Evolutionary conservation across 2,888 invertebrate genomes (phyloP).

Genomic region (Pheosia gnoma): DNA sequence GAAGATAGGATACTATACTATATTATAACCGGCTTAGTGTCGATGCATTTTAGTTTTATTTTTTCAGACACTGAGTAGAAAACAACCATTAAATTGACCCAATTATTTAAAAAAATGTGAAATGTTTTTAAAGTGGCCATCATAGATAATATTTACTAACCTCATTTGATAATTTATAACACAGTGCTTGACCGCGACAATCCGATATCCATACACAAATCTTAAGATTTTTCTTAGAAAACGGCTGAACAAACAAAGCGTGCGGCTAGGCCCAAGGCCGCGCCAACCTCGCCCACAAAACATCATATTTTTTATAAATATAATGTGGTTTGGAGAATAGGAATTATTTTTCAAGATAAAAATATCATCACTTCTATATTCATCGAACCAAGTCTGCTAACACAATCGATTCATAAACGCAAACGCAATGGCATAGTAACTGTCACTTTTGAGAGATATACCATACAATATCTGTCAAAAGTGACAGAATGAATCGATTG

Average conservation of each 20-base stretch:
- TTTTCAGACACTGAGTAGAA: no score
- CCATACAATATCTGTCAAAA: no score
- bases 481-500: no score
- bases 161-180: conserved; percentile 1
- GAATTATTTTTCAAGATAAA: neutral
- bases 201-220: conserved; percentile 28
- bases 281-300: conserved; percentile 14
- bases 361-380: no score
- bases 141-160: conserved; percentile 13
- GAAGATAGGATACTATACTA: no score
- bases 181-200: conserved; percentile 19
- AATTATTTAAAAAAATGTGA: neutral
- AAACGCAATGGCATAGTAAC: no score
- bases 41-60: no score
- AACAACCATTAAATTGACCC: neutral
- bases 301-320: conserved; percentile 15
- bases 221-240: conserved; percentile 24
- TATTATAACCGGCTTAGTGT: no score
- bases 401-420: no score
- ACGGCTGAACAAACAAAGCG: conserved; percentile 40
- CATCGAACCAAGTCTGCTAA: no score
- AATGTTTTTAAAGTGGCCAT: neutral
- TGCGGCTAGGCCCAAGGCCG: conserved; percentile 26
- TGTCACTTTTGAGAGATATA: no score
- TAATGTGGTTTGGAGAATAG: conserved; percentile 1